A percentile compares a stretch with the other conserved stretches of the same genome.
Conservation (phyloP, 2,797 vertebrate species). For the Crypturellus tataupa region DNA sequence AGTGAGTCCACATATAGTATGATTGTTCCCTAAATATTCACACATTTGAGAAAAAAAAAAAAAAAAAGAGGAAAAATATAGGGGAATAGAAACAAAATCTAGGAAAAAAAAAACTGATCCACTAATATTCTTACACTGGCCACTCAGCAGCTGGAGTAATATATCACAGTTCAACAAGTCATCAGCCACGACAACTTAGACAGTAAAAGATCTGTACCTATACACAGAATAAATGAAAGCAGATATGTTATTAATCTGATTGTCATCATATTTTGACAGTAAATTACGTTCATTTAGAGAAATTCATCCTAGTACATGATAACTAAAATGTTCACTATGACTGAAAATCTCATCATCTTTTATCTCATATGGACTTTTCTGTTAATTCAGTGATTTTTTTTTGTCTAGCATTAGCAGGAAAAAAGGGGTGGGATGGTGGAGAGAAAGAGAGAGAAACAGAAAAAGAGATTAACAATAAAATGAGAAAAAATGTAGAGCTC, state of each 20-base stretch:
- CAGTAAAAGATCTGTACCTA: neutral
- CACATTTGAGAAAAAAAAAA: neutral
- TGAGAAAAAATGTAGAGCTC: neutral
- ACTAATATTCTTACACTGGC: neutral
- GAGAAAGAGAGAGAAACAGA: neutral
- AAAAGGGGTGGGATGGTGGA: neutral
- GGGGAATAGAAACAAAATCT: neutral
- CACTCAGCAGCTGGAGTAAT: neutral
- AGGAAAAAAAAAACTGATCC: neutral
- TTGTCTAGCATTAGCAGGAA: neutral
- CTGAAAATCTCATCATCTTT: neutral
- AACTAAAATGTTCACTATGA: neutral
- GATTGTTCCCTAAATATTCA: neutral
- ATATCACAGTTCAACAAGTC: neutral
- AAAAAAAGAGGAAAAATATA: slow-evolving; percentile 6
- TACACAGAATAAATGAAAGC: neutral
- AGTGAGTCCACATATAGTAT: neutral
- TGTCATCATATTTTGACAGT: neutral
- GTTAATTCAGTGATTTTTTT: slow-evolving; percentile 36
- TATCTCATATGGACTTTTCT: neutral
- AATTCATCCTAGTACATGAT: neutral
- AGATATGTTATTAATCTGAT: neutral
- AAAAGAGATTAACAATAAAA: neutral
- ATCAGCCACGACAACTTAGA: neutral
- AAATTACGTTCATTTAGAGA: neutral